A percentile compares a stretch with the other conserved stretches of the same genome.
Evolutionary conservation across 2,797 vertebrate genomes (phyloP).

Genomic region (Pristis pectinata): DNA sequence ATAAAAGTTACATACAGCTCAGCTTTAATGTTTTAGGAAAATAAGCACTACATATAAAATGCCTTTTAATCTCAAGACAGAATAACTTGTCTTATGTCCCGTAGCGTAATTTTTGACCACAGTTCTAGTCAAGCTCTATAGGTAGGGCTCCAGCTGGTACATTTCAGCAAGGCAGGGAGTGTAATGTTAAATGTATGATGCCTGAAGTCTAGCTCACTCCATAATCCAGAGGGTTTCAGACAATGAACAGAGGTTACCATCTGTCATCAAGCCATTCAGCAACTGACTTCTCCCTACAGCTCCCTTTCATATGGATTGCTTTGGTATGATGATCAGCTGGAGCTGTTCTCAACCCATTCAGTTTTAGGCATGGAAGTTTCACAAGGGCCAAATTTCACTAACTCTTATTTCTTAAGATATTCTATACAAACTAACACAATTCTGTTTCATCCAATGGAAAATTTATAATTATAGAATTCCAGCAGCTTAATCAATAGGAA

Average conservation of each 20-base stretch:
- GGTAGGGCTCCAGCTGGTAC: not conserved
- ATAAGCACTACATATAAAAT: not conserved
- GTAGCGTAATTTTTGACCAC: not conserved
- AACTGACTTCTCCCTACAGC: not conserved
- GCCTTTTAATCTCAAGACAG: not conserved
- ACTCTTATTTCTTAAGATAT: not conserved
- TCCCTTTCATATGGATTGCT: not conserved
- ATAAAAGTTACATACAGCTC: not conserved
- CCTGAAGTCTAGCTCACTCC: constrained; percentile 15
- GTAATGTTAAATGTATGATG: not conserved
- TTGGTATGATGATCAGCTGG: not conserved
- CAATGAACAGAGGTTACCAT: constrained; percentile 6
- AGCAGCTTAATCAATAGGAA: not conserved
- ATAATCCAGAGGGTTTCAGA: not conserved
- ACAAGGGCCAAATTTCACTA: not conserved
- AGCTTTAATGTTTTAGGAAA: not conserved
- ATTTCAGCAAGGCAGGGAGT: not conserved
- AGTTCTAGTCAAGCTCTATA: not conserved
- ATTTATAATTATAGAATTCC: not conserved
- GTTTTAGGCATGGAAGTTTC: not conserved
- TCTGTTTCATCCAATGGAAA: not conserved
- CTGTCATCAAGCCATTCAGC: constrained; percentile 18
- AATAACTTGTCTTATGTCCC: not conserved
- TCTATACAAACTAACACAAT: not conserved
- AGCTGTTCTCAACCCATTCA: not conserved